These are phyloP conservation scores for Tetrapedia diversipes DNA, from an alignment of 2,888 invertebrate genomes.

Conservation along the genomic window DNA sequence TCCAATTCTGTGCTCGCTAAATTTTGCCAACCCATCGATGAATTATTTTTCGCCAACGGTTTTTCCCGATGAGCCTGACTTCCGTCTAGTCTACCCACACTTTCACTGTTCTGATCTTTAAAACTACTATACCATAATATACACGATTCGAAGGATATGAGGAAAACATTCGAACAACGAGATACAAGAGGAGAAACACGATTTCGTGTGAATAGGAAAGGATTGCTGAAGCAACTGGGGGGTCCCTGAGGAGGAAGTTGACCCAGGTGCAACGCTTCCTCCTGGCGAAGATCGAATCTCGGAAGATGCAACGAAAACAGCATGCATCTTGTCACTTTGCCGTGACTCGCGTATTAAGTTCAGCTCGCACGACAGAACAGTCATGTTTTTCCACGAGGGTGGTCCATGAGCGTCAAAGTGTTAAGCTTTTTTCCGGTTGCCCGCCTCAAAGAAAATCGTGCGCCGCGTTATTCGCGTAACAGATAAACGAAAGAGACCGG, in stretches of 20 bases:
- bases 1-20: no score
- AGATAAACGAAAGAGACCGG: background rate
- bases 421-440: conserved; percentile 31
- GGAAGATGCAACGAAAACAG: conserved; percentile 74
- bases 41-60: no score
- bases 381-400: conserved; percentile 66
- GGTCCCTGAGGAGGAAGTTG: conserved; percentile 79
- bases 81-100: no score
- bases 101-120: no score
- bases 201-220: conserved; percentile 57
- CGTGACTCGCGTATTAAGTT: conserved; percentile 72
- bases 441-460: conserved; percentile 39
- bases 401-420: conserved; percentile 61
- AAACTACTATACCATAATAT: no score
- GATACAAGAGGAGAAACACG: conserved; percentile 3
- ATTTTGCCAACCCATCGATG: no score
- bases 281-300: conserved; percentile 67
- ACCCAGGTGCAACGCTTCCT: conserved; percentile 76
- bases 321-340: conserved; percentile 72
- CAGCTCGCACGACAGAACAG: conserved; percentile 47
- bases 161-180: background rate
- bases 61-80: no score
- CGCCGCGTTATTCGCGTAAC: conserved; percentile 32
- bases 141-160: no score
- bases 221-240: conserved; percentile 70